Evolutionary conservation across 2,113 vertebrate species (phyloP), one percentile per base, ranked within the genome.

Genomic region (Phrynosoma blainvillii): DNA sequence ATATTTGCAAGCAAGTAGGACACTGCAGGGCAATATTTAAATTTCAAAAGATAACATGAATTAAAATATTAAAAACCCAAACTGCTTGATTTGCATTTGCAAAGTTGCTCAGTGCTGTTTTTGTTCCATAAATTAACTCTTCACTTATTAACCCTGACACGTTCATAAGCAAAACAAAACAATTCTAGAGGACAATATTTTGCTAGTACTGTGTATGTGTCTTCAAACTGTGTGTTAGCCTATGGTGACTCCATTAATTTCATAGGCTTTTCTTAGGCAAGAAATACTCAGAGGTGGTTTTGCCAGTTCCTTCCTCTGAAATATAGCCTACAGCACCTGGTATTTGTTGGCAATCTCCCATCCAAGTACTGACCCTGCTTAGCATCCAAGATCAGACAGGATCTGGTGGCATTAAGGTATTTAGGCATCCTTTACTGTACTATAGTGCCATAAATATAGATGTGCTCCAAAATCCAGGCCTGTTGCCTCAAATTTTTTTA

Each of bases 401-500:
- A 62, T 3, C 59, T 62, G 56, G 56, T 59, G 5, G 1, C 56
- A 13, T 18, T 18, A 18, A 18, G 59, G 59, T 62, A 16, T 62
- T 62, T 16, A 76, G 12, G 27, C 27, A 47, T 47, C 47, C 4
- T 47, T 47, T 47, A 1, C 47, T 47, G n/a, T 92, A 88, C 86
- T 88, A 81, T 85, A 87, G 70, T 70, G 47, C 47, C 47, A 5
- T 23, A 82, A 68, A 30, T 70, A 42, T 4, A 66, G 59, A 65
- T 62, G 12, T 32, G 59, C 87, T 90, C 87, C 6, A 62, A 86
- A 71, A 89, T 71, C 32, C 56, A 88, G 83, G 92, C 88, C 76
- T 82, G 80, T 62, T 32, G 83, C 88, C 74, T 62, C 90, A 52
- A 84, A 87, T 77, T 20, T 93, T 93, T 93, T 87, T 84, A 52